Base-by-base conservation (phyloP, 2,113 vertebrate species). In the Calyptommatus sinebrachiatus region DNA sequence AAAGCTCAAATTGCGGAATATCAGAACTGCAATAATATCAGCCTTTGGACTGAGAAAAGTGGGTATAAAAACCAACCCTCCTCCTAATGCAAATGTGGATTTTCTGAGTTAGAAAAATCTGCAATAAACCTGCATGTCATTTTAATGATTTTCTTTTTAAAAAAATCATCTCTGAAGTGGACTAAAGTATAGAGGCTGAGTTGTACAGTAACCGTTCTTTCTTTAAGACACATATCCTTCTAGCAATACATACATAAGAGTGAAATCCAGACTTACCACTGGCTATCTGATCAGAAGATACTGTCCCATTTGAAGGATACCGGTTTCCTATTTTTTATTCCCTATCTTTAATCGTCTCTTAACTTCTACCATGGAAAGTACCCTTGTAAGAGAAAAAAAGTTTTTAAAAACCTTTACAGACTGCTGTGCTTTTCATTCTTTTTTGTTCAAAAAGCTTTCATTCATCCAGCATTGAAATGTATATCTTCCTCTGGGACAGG, bases 381-480 rank as follows among this genome's bases (percentile, higher is more conserved):
- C 83, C 72, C 61, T 35, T 76, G 78, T 80, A 82, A 18, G 53
- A 4, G 18, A 18, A 57, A 90, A 86, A 90, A 57, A 71, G 75
- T 22, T 48, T 45, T 60, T 66, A 18, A 57, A 57, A 57, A 57
- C 53, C 71, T 78, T 21, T 62, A 18, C 73, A 82, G 78, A 81
- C 53, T 81, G 65, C 70, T 76, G 70, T 69, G 29, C 63, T 78
- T 76, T 78, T 62, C 22, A 78, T 28, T 73, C 53, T 61, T 41
- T 67, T 60, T 2, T 0, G 60, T 63, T 74, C 0, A 0, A 71
- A 90, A 87, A 70, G 62, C 45, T 57, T 74, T 74, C 76, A 71
- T 83, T 88, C 76, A 71, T 75, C 86, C 70, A 79, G 78, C 77
- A 78, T 71, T 79, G 83, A 83, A 77, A 88, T 82, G 63, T 57